Percentiles rank a stretch among this genome's conserved stretches.
These are phyloP conservation scores for Dorcus hopei DNA, from an alignment of 2,888 invertebrate genomes.

Conservation along the genomic window DNA sequence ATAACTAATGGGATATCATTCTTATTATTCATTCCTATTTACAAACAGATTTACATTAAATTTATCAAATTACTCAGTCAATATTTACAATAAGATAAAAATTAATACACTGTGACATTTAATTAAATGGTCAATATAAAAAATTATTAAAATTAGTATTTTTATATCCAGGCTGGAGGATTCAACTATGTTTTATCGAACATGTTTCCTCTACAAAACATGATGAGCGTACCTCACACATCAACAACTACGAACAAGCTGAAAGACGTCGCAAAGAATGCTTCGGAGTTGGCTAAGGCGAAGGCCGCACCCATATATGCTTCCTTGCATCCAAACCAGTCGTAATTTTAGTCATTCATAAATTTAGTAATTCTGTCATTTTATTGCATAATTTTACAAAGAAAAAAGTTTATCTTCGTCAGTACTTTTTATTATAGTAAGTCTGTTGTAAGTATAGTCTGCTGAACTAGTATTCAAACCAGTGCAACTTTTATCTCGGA, in stretches of 20 bases:
- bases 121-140: too few relatives aligned
- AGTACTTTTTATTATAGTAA: not conserved
- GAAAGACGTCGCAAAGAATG: conserved; percentile 77
- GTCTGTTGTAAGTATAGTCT: not conserved
- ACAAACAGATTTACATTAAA: too few relatives aligned
- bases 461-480: too few relatives aligned
- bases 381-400: not conserved
- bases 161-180: conserved; percentile 58
- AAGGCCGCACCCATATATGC: conserved; percentile 51
- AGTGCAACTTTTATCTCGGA: too few relatives aligned
- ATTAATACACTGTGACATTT: too few relatives aligned
- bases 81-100: too few relatives aligned
- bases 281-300: conserved; percentile 75
- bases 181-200: conserved; percentile 77
- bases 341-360: conserved; percentile 38
- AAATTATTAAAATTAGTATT: too few relatives aligned
- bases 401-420: not conserved
- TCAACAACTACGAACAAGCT: conserved; percentile 53
- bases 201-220: conserved; percentile 62
- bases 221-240: conserved; percentile 39
- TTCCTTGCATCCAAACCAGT: conserved; percentile 46
- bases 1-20: not conserved
- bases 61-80: too few relatives aligned
- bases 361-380: conserved; percentile 9
- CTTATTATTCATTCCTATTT: too few relatives aligned